Evolutionary conservation across 1,140 invertebrate genomes (phyloP), one percentile per base, ranked within the genome.

Genomic region (Maconellicoccus hirsutus): DNA sequence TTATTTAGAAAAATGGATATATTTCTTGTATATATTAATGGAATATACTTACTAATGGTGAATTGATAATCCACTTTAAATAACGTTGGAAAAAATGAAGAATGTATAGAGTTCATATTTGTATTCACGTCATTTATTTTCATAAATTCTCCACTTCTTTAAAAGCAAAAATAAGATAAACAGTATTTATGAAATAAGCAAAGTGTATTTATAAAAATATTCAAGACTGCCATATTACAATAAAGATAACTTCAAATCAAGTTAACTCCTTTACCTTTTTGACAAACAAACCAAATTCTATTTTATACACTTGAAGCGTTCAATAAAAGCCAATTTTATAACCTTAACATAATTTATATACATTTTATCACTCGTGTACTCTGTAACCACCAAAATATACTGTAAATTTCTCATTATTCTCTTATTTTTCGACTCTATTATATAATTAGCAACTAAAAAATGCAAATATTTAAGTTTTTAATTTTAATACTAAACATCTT

Each of bases 391-490:
- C 10, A 19, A 52, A 16, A n/a, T n/a, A n/a, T n/a, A n/a, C n/a
- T n/a, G n/a, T n/a, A n/a, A n/a, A n/a, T n/a, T n/a, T n/a, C n/a
- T n/a, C n/a, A n/a, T n/a, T n/a, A n/a, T n/a, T n/a, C n/a, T 19
- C 12, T 16, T 3, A 52, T 52, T 52, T 52, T 52, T 16, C 6
- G 12, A 52, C n/a, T 16, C 42, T 19, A 52, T 16, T 16, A 16
- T 16, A 52, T 16, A 14, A 52, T 52, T 52, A 52, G n/a, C 42
- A 16, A 52, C 16, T 8, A 52, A 52, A 4, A 52, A 52, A 52
- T 52, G 42, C 42, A 16, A 52, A 52, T 52, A 52, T 52, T 52
- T 52, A 52, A 52, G 42, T 52, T 52, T 52, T 16, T 52, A 52
- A 52, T 52, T 52, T 52, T 52, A 52, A 52, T 52, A 52, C 42